Base-by-base conservation (phyloP, 2,113 vertebrate genomes). In the Notechis scutatus region DNA sequence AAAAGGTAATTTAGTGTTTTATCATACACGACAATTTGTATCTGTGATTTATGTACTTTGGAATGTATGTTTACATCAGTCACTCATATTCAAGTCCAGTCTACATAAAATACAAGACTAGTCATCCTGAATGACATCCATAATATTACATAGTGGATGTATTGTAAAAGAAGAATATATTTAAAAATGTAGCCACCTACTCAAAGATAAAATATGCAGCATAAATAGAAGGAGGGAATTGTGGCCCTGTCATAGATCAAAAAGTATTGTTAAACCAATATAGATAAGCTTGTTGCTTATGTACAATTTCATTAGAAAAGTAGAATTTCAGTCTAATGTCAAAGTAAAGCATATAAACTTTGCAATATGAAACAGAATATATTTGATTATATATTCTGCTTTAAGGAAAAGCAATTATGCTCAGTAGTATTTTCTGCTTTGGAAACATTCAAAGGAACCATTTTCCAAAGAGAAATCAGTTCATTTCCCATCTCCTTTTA, bases 1-100 rank as follows among this genome's bases (percentile, higher is more conserved):
- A 98, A 98, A 97, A 99, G 98, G 99, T 99, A 97, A 98, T 93
- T 92, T 74, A 39, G 87, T 55, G 50, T 91, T 89, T 93, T 92
- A 1, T 55, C 47, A 95, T 26, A 92, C 91, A 39, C 57, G 26
- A 39, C 91, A 69, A 64, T 24, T 52, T 87, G 45, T 45, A n/a
- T 91, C 47, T 94, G 94, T 26, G 14, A 57, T 14, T 93, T 45
- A 94, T 95, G 45, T 55, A 91, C 91, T 91, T 59, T 91, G 93
- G 92, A 94, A 95, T 90, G 92, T 91, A 29, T 93, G 50, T 91
- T 95, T 96, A 88, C 94, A 94, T 95, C 94, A 92, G 20, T 89
- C 94, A 94, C 92, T 96, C 90, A 91, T 93, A 29, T 85, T 93
- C 90, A 95, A 94, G 90, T 88, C 42, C 74, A 93, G 59, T 90